These are phyloP conservation scores for Aphelenchoides fujianensis DNA, from an alignment of 1,140 invertebrate species.

Conservation along the genomic window DNA sequence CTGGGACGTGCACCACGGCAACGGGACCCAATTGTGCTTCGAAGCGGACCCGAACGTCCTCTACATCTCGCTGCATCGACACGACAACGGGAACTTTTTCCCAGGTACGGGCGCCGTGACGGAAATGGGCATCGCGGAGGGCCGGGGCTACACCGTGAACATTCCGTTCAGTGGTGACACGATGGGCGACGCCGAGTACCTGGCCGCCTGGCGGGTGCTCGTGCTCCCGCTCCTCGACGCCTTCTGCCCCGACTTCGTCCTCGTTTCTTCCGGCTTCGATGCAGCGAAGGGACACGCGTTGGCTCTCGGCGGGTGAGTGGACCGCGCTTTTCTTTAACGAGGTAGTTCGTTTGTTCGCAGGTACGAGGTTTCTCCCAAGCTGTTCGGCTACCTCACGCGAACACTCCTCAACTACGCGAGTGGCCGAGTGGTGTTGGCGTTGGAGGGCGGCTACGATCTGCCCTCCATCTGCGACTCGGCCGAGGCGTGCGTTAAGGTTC, in stretches of 20 bases:
- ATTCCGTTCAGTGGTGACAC: slow-evolving; percentile 90
- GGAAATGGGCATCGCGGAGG: slow-evolving; percentile 79
- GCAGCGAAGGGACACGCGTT: slow-evolving; percentile 88
- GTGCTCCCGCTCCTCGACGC: slow-evolving; percentile 87
- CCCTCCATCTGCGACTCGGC: slow-evolving; percentile 91
- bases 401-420: slow-evolving; percentile 83
- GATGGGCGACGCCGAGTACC: slow-evolving; percentile 89
- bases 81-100: slow-evolving; percentile 99
- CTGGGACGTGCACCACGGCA: slow-evolving; percentile 99
- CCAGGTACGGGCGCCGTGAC: slow-evolving; percentile 71
- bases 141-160: slow-evolving; percentile 93
- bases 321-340: slow-evolving; percentile 14
- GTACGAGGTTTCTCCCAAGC: slow-evolving; percentile 55
- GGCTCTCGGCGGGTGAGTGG: slow-evolving; percentile 85
- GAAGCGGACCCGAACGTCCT: slow-evolving; percentile 89
- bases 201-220: slow-evolving; percentile 88
- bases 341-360: slow-evolving; percentile 42
- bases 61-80: slow-evolving; percentile 86
- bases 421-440: slow-evolving; percentile 77
- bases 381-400: slow-evolving; percentile 90
- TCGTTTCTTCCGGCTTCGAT: slow-evolving; percentile 96
- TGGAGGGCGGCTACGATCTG: slow-evolving; percentile 89
- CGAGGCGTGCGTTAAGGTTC: slow-evolving; percentile 79
- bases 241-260: slow-evolving; percentile 87
- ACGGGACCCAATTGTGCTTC: slow-evolving; percentile 97